Base-by-base conservation (phyloP, 2,888 invertebrate species). In the Carpatolechia fugitivella region DNA sequence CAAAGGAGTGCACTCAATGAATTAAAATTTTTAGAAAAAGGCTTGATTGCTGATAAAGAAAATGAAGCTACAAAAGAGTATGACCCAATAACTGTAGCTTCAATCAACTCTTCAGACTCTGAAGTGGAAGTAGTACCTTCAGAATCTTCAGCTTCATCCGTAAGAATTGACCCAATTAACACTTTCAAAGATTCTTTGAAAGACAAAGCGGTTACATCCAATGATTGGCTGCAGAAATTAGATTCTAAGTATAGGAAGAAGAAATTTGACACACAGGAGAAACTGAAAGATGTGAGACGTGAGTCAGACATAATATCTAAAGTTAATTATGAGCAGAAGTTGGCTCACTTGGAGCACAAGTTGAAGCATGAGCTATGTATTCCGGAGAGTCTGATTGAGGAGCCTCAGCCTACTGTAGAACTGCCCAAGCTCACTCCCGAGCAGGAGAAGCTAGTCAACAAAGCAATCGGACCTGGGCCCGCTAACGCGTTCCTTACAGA, bases 341-440 rank as follows among this genome's bases (percentile, higher is more conserved):
- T 85, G 70, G 72, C 85, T 60, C 74, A 83, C 64, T 66, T 91
- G 73, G 72, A 89, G 72, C 76, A 89, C 65, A 79, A 84, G 78
- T 44, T 88, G 44, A 89, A 90, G 58, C 72, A 86, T 74, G 83
- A 85, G 74, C 64, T 78, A 59, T 91, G 67, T 61, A 93, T 72
- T 91, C 93, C 72, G 61, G 92, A 75, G 80, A 90, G 73, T 79
- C 78, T 69, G 59, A 82, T 65, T 75, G 91, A 73, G 83, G 92
- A 74, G 78, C 76, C 79, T 0, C 81, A 85, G 54, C 82, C 91
- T 0, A 72, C 74, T 0, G 81, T 76, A 0, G 88, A 87, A 61
- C 58, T 94, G 36, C 92, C 94, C 0, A 91, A 92, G 52, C 78
- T 97, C n/a, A 94, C 94, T 0, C 85, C 91, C 0, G 93, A 94